These are phyloP conservation scores for Protosalanx chinensis DNA, from an alignment of 2,797 vertebrate species.

Conservation along the genomic window DNA sequence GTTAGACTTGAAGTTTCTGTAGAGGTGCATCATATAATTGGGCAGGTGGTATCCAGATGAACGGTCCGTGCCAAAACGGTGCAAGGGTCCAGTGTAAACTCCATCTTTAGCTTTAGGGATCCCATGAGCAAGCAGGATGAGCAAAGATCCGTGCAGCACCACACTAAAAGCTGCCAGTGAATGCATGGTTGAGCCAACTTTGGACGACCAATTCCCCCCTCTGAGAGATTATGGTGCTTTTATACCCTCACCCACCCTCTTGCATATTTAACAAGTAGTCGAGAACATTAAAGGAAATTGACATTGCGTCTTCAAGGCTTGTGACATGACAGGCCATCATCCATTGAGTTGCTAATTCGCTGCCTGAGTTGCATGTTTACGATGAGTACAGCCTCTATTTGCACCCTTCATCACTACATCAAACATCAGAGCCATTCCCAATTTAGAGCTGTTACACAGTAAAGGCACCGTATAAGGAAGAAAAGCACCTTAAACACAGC, in stretches of 20 bases:
- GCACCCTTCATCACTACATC: constrained; percentile 21
- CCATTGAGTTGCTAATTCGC: constrained; percentile 76
- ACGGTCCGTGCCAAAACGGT: constrained; percentile 27
- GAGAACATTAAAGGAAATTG: constrained; percentile 79
- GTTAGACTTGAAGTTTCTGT: constrained; percentile 69
- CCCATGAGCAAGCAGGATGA: constrained; percentile 52
- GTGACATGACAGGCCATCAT: constrained; percentile 77
- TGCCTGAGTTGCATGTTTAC: constrained; percentile 61
- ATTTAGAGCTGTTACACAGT: not conserved
- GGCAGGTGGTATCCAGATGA: constrained; percentile 60
- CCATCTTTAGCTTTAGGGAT: constrained; percentile 34
- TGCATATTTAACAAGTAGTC: constrained; percentile 75
- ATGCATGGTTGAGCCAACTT: constrained; percentile 59
- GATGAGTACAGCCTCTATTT: constrained; percentile 54
- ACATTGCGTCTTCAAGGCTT: constrained; percentile 71
- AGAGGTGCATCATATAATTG: constrained; percentile 78
- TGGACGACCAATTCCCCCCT: constrained; percentile 63
- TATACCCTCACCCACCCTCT: constrained; percentile 62
- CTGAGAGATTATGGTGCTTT: constrained; percentile 60
- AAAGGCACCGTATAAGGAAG: too few relatives aligned
- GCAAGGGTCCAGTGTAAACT: constrained; percentile 11
- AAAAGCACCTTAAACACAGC: too few relatives aligned
- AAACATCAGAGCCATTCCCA: not conserved
- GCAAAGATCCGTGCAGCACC: constrained; percentile 59
- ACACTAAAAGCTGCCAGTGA: constrained; percentile 51